phyloP scores from a whole-genome alignment of 2,113 vertebrate species.

The Carollia perspicillata region DNA sequence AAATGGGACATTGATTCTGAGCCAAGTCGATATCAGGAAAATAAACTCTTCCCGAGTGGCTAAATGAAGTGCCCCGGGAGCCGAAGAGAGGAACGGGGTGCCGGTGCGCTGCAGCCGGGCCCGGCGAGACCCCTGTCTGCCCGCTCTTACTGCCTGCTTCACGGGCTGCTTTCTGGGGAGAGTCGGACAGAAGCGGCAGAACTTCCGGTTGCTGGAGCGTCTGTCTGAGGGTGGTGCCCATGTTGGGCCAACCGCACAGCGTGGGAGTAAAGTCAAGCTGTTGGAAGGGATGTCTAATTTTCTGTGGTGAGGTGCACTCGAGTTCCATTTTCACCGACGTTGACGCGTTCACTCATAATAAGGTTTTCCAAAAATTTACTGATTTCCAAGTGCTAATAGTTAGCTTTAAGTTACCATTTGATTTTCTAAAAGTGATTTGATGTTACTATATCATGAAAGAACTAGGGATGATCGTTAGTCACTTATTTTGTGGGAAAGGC shows the following conservation, averaged over 20 bases:
- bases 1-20: conserved; percentile 92
- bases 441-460: neutral
- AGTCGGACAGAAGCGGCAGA: neutral
- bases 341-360: neutral
- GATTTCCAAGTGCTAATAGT: neutral
- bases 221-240: neutral
- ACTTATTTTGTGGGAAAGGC: neutral
- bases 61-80: conserved; percentile 72
- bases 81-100: neutral
- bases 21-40: conserved; percentile 89
- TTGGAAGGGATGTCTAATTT: neutral
- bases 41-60: conserved; percentile 86
- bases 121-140: accelerated
- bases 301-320: neutral
- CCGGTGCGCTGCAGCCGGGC: accelerated
- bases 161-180: neutral
- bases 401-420: neutral
- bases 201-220: neutral
- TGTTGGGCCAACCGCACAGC: neutral
- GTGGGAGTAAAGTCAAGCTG: neutral
- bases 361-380: neutral
- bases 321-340: neutral
- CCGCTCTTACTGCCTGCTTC: neutral
- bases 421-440: neutral
- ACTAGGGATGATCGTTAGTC: neutral